Percentiles rank a stretch among this genome's conserved stretches.
phyloP scores from a whole-genome alignment of 2,888 invertebrate genomes.

The Allophyes oxyacanthae region DNA sequence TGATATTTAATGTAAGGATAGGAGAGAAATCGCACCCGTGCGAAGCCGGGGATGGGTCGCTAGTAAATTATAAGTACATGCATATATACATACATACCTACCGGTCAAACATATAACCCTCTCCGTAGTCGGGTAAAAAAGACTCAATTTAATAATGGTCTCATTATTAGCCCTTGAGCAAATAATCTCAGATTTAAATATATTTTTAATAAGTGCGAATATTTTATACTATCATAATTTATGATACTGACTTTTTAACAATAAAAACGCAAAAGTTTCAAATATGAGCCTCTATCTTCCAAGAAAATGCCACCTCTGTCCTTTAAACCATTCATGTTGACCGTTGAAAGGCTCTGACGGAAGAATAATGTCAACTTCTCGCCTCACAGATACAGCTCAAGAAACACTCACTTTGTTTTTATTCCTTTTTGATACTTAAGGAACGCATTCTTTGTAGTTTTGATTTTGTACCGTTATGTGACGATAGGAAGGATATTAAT shows the following conservation, averaged over 20 bases:
- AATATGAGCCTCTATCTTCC: background rate
- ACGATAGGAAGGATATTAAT: conserved; percentile 50
- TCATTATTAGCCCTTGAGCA: too few relatives aligned
- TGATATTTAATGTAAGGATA: too few relatives aligned
- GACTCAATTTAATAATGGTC: too few relatives aligned
- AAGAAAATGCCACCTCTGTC: conserved; percentile 28
- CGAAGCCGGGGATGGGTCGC: too few relatives aligned
- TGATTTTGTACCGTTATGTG: conserved; percentile 59
- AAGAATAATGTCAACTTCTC: conserved; percentile 71
- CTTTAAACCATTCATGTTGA: conserved; percentile 22
- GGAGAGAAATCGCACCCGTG: too few relatives aligned
- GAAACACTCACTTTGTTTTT: conserved; percentile 65
- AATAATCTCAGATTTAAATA: too few relatives aligned
- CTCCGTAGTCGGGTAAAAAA: too few relatives aligned
- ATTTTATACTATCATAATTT: too few relatives aligned
- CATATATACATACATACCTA: too few relatives aligned
- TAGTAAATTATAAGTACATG: too few relatives aligned
- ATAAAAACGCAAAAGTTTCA: background rate
- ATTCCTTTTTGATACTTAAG: conserved; percentile 53
- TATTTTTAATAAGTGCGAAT: too few relatives aligned
- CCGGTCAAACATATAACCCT: too few relatives aligned
- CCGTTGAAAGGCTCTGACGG: conserved; percentile 56
- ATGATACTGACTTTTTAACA: background rate
- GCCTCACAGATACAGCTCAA: conserved; percentile 70
- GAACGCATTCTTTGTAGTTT: conserved; percentile 56